phyloP scores from a whole-genome alignment of 2,888 invertebrate genomes.

The Pyrochroa serraticornis region DNA sequence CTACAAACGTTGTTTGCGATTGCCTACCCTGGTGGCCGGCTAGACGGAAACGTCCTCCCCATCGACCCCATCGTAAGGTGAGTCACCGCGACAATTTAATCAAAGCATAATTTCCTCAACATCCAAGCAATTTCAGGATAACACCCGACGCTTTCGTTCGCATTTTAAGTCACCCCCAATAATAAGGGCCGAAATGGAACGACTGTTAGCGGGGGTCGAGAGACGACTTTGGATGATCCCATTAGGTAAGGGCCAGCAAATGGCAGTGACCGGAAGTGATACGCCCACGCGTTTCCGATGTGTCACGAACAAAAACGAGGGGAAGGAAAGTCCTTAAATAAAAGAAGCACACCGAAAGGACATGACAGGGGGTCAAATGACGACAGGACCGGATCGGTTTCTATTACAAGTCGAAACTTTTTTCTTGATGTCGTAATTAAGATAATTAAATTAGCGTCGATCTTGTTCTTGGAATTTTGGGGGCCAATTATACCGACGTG shows the following conservation, averaged over 20 bases:
- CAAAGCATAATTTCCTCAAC: constrained; percentile 17
- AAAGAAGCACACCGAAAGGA: too few relatives aligned
- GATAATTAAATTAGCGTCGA: not conserved
- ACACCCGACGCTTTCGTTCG: not conserved
- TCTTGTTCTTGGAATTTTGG: too few relatives aligned
- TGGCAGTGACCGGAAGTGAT: constrained; percentile 39
- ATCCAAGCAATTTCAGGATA: constrained; percentile 15
- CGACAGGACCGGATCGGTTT: too few relatives aligned
- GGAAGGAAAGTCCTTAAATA: not conserved
- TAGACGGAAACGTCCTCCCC: too few relatives aligned
- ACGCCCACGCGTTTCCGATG: constrained; percentile 19
- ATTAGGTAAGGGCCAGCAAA: constrained; percentile 33
- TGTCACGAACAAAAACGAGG: not conserved
- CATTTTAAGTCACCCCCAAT: not conserved
- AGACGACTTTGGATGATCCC: constrained; percentile 10
- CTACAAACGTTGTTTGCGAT: not conserved
- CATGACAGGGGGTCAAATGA: too few relatives aligned
- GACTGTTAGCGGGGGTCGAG: not conserved
- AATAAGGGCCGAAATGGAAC: constrained; percentile 1
- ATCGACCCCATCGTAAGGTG: not conserved
- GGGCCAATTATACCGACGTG: too few relatives aligned
- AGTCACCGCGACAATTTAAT: constrained; percentile 16
- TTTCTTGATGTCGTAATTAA: not conserved
- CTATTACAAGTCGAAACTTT: too few relatives aligned
- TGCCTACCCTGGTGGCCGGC: too few relatives aligned